Base-by-base conservation (phyloP, 2,888 invertebrate genomes). In the Chouioia cunea region DNA sequence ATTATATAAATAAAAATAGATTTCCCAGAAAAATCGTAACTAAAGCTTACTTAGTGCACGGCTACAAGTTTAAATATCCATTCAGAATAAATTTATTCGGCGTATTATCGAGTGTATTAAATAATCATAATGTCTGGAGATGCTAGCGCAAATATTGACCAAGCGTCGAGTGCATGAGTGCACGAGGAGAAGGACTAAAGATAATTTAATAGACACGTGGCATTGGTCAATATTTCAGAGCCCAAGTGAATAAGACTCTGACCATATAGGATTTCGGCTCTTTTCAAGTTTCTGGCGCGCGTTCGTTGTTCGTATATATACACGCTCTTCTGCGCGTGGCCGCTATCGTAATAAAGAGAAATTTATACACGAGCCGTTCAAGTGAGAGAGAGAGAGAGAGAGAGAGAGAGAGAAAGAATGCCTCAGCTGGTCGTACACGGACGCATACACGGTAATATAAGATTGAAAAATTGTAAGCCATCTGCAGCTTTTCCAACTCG, bases 401-500 rank as follows among this genome's bases (percentile, higher is more conserved):
- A 53, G 46, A 18, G 69, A 65, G 50, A 66, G 69, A 70, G 4
- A 65, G 68, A 59, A 65, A 73, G 69, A 53, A 27, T 15, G 44
- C 8, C 36, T 18, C 53, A 36, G 36, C 36, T 36, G n/a, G 14
- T 2, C 22, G 43, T 43, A 6, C 16, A n/a, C 14, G 23, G 44
- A 36, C 2, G 18, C 12, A 54, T 8, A 73, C 74, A 77, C 74
- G 77, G 47, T 74, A 75, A 75, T 74, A 74, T 74, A 77, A 74
- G 76, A 76, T 74, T 78, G 75, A 77, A 77, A 77, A 77, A 75
- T 75, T 74, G 67, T 68, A 20, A 73, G 73, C 74, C 76, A 77
- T 76, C 77, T 76, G 78, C 73, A 70, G 66, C 73, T 76, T 74
- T 67, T 70, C 74, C 66, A 70, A 62, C 54, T 56, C 63, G 67